These are phyloP conservation scores for Phytoseiulus persimilis DNA, from an alignment of 2,888 invertebrate species.

Conservation along the genomic window DNA sequence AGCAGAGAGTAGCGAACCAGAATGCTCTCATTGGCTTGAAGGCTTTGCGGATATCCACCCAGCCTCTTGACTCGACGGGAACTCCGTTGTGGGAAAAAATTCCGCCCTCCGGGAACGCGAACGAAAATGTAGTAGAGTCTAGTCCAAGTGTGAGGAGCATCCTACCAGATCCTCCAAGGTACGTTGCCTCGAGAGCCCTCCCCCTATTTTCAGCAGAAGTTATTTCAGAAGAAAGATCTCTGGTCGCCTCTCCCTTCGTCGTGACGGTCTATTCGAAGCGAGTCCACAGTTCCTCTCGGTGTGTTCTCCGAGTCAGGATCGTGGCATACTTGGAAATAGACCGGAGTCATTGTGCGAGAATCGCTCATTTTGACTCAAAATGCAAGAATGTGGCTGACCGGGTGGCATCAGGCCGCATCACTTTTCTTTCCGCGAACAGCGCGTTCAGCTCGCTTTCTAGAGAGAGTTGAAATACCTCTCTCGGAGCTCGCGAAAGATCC, in stretches of 20 bases:
- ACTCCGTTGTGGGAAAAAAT: conserved; percentile 24
- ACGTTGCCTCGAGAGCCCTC: not conserved
- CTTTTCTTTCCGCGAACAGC: no score
- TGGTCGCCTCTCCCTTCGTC: no score
- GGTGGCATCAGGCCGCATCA: not conserved
- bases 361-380: not conserved
- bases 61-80: conserved; percentile 12
- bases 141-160: conserved; percentile 1
- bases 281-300: no score
- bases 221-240: no score
- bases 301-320: no score
- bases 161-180: conserved; percentile 31
- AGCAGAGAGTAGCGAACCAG: conserved; percentile 27
- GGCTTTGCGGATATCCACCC: conserved; percentile 8
- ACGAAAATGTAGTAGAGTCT: conserved; percentile 15
- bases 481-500: not conserved
- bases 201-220: no score
- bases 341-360: not conserved
- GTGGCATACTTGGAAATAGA: no score
- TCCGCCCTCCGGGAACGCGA: not conserved
- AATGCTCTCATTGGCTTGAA: conserved; percentile 15
- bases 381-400: not conserved
- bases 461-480: not conserved
- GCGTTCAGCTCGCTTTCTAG: not conserved
- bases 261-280: no score